These are phyloP conservation scores for Rynchops niger DNA, from an alignment of 2,113 vertebrate species.

Conservation along the genomic window DNA sequence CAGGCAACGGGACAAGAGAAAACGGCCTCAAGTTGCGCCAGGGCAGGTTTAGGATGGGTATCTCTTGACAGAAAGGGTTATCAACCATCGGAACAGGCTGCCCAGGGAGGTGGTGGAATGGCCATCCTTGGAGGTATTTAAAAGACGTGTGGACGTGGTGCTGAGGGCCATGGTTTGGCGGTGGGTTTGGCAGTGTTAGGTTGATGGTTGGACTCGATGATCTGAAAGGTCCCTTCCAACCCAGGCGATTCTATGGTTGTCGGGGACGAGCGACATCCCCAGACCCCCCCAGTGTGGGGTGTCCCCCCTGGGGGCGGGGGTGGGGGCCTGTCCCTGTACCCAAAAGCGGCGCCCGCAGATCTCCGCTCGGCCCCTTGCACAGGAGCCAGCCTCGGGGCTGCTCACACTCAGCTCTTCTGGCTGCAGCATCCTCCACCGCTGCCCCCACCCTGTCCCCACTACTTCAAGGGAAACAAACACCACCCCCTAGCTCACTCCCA, in stretches of 20 bases:
- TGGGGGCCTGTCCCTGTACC: not conserved
- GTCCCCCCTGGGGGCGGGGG: rapidly evolving
- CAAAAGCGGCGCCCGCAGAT: rapidly evolving
- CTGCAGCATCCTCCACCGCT: rapidly evolving
- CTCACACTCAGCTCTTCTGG: not conserved
- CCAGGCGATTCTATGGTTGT: not conserved
- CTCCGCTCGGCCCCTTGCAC: too few species aligned
- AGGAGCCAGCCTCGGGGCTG: rapidly evolving
- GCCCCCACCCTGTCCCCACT: rapidly evolving
- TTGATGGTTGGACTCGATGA: not conserved
- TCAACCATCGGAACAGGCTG: not conserved
- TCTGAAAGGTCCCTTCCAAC: not conserved
- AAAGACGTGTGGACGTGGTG: not conserved
- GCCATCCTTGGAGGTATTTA: not conserved
- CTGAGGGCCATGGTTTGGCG: not conserved
- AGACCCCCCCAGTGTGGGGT: not conserved
- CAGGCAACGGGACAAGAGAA: not conserved
- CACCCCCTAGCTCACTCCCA: not conserved
- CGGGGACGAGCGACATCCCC: rapidly evolving
- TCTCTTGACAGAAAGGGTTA: not conserved
- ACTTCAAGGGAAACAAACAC: not conserved
- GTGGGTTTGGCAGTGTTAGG: not conserved
- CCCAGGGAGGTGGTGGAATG: not conserved
- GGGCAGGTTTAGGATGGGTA: not conserved
- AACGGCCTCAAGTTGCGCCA: not conserved